Evolutionary conservation across 2,113 vertebrate genomes (phyloP).

Genomic region (Notiomystis cincta): DNA sequence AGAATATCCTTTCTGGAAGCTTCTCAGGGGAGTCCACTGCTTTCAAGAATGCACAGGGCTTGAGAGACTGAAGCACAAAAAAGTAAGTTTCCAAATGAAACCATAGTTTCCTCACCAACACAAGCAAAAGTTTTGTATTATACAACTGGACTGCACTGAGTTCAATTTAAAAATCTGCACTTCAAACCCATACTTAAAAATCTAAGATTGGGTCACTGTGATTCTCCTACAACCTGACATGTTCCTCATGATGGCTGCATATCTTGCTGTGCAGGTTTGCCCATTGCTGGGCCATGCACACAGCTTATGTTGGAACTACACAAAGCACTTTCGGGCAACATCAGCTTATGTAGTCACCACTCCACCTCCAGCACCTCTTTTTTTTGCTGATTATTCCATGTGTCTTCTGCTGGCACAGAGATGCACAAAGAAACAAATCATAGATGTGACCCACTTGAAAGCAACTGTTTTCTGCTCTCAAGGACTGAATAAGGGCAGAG

Average conservation of each 20-base stretch:
- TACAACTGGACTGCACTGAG: accelerated
- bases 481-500: neutral
- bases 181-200: neutral
- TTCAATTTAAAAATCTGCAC: neutral
- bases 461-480: neutral
- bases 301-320: neutral
- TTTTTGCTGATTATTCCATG: neutral
- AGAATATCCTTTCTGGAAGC: neutral
- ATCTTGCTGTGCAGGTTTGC: neutral
- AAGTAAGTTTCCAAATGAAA: neutral
- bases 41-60: neutral
- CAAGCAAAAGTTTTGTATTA: neutral
- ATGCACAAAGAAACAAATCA: neutral
- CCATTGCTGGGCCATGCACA: accelerated
- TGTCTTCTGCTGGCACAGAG: neutral
- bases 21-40: neutral
- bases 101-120: accelerated
- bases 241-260: neutral
- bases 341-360: accelerated
- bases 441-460: neutral
- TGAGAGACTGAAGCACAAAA: neutral
- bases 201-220: neutral
- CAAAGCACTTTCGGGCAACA: neutral
- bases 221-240: neutral
- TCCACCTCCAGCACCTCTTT: neutral